Percentiles rank a stretch among this genome's conserved stretches.
Evolutionary conservation across 2,113 vertebrate species (phyloP).

Genomic region (Ceyx cyanopectus): DNA sequence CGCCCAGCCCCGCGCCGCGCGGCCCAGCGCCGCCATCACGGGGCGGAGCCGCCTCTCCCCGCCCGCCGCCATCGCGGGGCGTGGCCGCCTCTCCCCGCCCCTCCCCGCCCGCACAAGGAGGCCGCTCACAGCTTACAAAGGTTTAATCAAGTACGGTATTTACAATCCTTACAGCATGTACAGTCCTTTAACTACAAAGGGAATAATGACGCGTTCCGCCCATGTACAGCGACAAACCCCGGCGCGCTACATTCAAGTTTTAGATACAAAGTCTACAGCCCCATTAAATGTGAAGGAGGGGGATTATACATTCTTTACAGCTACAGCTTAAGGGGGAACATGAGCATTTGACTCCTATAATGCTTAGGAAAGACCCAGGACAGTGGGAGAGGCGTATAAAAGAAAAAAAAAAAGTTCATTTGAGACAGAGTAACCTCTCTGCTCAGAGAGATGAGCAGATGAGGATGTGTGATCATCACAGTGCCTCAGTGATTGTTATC

Average conservation of each 20-base stretch:
- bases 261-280: slow-evolving; percentile 55
- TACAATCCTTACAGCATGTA: slow-evolving; percentile 76
- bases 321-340: neutral
- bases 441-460: neutral
- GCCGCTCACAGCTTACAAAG: slow-evolving; percentile 53
- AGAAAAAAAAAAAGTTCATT: neutral
- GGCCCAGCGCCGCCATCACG: neutral
- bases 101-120: neutral
- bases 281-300: neutral
- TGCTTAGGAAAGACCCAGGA: slow-evolving; percentile 29
- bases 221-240: slow-evolving; percentile 49
- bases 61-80: neutral
- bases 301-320: slow-evolving; percentile 51
- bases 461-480: neutral
- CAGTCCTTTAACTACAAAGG: slow-evolving; percentile 52
- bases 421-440: neutral
- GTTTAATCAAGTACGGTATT: slow-evolving; percentile 69
- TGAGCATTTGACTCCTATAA: slow-evolving; percentile 39
- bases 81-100: neutral
- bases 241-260: slow-evolving; percentile 16
- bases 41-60: neutral
- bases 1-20: neutral
- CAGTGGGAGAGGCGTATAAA: neutral
- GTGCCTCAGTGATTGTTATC: neutral
- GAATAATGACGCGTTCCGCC: neutral